Percentiles rank a stretch among this genome's conserved stretches.
Conservation (phyloP, 1,140 invertebrate genomes). For the Drosophila sp. region DNA sequence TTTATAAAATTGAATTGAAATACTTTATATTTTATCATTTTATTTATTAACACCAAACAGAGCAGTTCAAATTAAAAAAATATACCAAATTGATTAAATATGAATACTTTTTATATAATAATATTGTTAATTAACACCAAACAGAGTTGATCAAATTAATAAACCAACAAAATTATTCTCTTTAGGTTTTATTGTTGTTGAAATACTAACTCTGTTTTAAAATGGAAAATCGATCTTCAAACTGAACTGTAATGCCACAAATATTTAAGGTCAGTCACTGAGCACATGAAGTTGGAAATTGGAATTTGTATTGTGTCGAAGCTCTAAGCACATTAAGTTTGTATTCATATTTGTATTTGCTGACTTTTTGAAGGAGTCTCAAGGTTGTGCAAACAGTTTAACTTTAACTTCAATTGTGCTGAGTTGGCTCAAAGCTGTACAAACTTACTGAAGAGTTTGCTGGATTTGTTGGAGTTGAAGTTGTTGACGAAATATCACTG, state of each 20-base stretch:
- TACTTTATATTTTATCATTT: too few species aligned
- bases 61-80: too few species aligned
- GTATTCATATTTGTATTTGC: too few species aligned
- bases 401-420: conserved; percentile 14
- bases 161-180: too few species aligned
- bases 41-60: too few species aligned
- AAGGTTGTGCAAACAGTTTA: conserved; percentile 28
- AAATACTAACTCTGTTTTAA: not conserved
- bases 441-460: conserved; percentile 13
- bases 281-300: not conserved
- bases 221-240: not conserved
- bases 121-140: too few species aligned
- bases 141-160: too few species aligned
- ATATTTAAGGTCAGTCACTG: conserved; percentile 3
- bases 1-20: too few species aligned
- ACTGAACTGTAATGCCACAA: not conserved
- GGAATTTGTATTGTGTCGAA: not conserved
- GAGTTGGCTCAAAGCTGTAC: not conserved
- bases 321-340: conserved; percentile 3
- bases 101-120: too few species aligned
- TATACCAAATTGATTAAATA: too few species aligned
- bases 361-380: conserved; percentile 6
- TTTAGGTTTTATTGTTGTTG: too few species aligned
- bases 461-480: not conserved
- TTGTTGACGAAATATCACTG: not conserved